Conservation (phyloP, 2,113 vertebrate genomes). For the Melanerpes formicivorus region DNA sequence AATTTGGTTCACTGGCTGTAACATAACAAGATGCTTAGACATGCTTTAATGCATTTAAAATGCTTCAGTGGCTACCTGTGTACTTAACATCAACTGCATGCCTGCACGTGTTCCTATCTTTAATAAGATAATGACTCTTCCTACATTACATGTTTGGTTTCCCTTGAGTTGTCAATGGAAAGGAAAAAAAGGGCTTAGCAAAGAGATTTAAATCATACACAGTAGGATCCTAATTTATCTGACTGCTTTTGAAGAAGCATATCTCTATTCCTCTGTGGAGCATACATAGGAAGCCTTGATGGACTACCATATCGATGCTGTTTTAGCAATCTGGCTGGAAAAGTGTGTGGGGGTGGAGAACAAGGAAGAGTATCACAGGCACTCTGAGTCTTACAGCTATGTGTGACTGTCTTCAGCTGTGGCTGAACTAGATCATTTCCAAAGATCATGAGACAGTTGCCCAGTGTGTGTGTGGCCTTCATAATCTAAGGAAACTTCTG, state of each 20-base stretch:
- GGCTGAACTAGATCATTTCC: not conserved
- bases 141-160: not conserved
- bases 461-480: not conserved
- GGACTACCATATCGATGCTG: not conserved
- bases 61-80: rapidly evolving
- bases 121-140: not conserved
- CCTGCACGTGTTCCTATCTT: not conserved
- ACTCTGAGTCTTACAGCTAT: not conserved
- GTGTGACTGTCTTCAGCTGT: slow-evolving; percentile 15
- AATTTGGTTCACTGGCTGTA: not conserved
- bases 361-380: not conserved
- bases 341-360: not conserved
- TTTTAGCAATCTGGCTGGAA: slow-evolving; percentile 1
- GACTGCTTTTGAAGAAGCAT: not conserved
- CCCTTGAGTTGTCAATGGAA: not conserved
- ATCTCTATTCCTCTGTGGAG: not conserved
- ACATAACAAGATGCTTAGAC: not conserved
- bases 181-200: rapidly evolving
- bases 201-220: not conserved
- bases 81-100: not conserved
- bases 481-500: not conserved
- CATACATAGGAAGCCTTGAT: not conserved
- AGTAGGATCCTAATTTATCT: not conserved
- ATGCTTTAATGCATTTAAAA: slow-evolving; percentile 12
- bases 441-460: not conserved